Evolutionary conservation across 2,797 vertebrate genomes (phyloP).

Genomic region (Manis pentadactyla): DNA sequence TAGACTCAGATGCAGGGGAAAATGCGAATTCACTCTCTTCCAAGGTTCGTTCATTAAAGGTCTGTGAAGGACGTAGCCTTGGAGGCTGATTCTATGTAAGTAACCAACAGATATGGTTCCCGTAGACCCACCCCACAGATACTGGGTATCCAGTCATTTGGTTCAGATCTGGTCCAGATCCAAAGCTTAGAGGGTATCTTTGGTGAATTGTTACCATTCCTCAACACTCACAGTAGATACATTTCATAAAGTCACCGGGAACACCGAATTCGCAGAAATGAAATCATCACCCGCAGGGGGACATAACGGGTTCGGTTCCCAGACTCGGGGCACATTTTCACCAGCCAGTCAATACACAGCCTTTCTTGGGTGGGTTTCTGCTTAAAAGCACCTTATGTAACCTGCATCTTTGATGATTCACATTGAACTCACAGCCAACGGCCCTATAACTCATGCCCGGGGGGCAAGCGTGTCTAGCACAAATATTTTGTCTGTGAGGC

Average conservation of each 20-base stretch:
- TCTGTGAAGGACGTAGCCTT: too few species aligned
- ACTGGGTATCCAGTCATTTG: not conserved
- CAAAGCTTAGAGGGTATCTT: not conserved
- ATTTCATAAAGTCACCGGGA: not conserved
- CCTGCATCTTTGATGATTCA: not conserved
- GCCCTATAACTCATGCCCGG: not conserved
- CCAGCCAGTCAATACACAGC: not conserved
- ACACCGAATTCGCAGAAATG: not conserved
- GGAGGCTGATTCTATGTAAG: not conserved
- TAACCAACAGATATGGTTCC: fast-evolving
- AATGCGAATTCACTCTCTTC: not conserved
- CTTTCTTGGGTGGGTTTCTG: too few species aligned
- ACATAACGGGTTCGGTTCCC: fast-evolving
- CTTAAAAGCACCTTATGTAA: not conserved
- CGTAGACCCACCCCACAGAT: not conserved
- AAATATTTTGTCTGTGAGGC: not conserved
- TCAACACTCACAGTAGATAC: not conserved
- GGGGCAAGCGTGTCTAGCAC: not conserved
- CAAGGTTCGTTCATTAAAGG: too few species aligned
- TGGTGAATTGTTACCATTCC: not conserved
- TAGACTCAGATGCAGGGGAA: not conserved
- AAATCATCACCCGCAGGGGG: fast-evolving
- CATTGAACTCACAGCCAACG: not conserved
- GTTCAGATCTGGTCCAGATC: not conserved
- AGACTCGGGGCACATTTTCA: not conserved